phyloP scores from a whole-genome alignment of 2,888 invertebrate species.

The Sialis lutaria region DNA sequence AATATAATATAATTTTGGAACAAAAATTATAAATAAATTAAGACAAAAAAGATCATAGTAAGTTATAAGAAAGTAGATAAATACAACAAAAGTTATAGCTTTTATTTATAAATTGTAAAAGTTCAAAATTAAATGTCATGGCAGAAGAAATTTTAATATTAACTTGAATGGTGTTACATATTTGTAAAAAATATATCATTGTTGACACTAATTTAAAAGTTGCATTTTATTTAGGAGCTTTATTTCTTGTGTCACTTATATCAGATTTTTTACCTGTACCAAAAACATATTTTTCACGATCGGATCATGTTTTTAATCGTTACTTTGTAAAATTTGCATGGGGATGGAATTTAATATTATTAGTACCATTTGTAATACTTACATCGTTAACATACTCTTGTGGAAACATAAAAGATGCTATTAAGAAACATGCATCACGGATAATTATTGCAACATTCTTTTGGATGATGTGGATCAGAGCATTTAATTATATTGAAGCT shows the following conservation, averaged over 20 bases:
- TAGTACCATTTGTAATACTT: conserved; percentile 62
- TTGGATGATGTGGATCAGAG: conserved; percentile 75
- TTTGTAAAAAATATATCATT: conserved; percentile 77
- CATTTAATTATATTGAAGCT: conserved; percentile 68
- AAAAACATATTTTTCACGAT: conserved; percentile 75
- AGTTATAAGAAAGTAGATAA: too few species aligned
- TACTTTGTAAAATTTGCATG: conserved; percentile 95
- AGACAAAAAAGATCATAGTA: too few species aligned
- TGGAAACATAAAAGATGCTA: conserved; percentile 50
- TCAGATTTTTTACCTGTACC: conserved; percentile 71
- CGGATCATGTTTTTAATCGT: conserved; percentile 79
- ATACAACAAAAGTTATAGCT: too few species aligned
- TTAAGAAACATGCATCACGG: conserved; percentile 54
- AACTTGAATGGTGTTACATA: conserved; percentile 63
- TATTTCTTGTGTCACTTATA: conserved; percentile 71
- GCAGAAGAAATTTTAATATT: conserved; percentile 53
- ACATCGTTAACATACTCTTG: conserved; percentile 73
- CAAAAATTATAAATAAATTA: too few species aligned
- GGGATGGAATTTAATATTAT: conserved; percentile 82
- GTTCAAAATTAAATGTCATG: too few species aligned
- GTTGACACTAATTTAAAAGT: conserved; percentile 74
- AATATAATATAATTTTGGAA: too few species aligned
- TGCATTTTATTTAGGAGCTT: conserved; percentile 62
- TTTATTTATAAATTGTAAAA: too few species aligned
- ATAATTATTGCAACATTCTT: conserved; percentile 65